Evolutionary conservation across 2,797 vertebrate genomes (phyloP).

Genomic region (Craterocephalus amniculus): DNA sequence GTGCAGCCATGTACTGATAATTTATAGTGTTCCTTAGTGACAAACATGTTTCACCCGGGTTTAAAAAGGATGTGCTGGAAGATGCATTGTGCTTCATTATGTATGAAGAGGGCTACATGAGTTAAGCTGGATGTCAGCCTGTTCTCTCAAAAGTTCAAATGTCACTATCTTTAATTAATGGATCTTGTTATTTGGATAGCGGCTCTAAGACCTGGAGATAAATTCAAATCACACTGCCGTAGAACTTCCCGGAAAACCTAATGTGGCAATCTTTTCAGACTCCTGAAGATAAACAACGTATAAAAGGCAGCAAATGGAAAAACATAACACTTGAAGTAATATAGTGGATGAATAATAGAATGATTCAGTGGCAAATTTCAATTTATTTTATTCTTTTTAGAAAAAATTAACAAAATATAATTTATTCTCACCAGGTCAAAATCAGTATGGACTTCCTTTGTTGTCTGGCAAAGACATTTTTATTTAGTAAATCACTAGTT

Average conservation of each 20-base stretch:
- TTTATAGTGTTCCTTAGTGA: constrained; percentile 1
- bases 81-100: constrained; percentile 41
- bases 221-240: constrained; percentile 21
- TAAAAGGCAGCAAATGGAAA: background rate
- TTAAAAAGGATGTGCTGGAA: constrained; percentile 14
- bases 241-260: background rate
- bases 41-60: constrained; percentile 9
- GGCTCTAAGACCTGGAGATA: constrained; percentile 19
- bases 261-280: background rate
- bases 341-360: background rate
- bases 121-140: constrained; percentile 41
- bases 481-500: background rate
- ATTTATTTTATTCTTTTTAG: background rate
- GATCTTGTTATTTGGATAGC: constrained; percentile 24
- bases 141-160: constrained; percentile 58
- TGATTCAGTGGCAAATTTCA: background rate
- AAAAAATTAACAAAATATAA: background rate
- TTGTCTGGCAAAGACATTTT: background rate
- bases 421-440: background rate
- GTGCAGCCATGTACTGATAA: background rate
- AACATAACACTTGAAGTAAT: background rate
- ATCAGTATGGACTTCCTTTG: background rate
- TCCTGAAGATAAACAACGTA: background rate
- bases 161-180: constrained; percentile 49
- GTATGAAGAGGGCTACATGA: constrained; percentile 31